Evolutionary conservation across 2,888 invertebrate genomes (phyloP).

Genomic region (Cyclophora punctaria): DNA sequence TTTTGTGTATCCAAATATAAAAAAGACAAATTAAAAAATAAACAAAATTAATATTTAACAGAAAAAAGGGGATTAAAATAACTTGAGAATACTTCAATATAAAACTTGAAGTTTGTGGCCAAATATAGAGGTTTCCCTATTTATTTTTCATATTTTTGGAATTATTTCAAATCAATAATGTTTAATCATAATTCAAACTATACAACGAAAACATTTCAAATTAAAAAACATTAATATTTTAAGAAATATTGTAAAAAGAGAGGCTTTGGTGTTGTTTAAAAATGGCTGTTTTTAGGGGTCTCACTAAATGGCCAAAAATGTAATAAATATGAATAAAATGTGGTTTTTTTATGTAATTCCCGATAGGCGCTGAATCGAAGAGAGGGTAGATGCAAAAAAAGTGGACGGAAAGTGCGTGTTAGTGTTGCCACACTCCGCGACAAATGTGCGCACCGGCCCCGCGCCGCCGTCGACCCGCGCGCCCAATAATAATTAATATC

Average conservation of each 20-base stretch:
- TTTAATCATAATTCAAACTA: conserved; percentile 5
- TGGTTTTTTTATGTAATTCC: conserved; percentile 54
- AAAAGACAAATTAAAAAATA: too few relatives aligned
- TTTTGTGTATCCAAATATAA: too few relatives aligned
- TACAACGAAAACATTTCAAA: conserved; percentile 2
- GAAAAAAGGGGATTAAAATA: not conserved
- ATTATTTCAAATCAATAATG: not conserved
- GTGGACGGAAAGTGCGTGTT: conserved; percentile 42
- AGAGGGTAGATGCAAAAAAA: conserved; percentile 50
- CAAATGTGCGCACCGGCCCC: conserved; percentile 34
- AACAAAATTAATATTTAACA: too few relatives aligned
- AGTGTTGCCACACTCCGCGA: conserved; percentile 63
- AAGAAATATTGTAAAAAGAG: conserved; percentile 4
- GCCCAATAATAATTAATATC: too few relatives aligned
- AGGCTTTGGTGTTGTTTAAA: conserved; percentile 1
- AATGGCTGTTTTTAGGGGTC: conserved; percentile 24
- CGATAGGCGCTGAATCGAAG: conserved; percentile 66
- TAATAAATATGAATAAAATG: conserved; percentile 43
- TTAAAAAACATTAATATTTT: conserved; percentile 2
- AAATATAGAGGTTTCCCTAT: too few relatives aligned
- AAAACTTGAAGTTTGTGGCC: not conserved
- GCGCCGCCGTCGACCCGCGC: too few relatives aligned
- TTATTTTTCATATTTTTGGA: too few relatives aligned
- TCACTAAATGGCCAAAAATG: conserved; percentile 38
- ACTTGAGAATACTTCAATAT: not conserved